Conservation (phyloP, 2,113 vertebrate species). For the Tachycineta bicolor region DNA sequence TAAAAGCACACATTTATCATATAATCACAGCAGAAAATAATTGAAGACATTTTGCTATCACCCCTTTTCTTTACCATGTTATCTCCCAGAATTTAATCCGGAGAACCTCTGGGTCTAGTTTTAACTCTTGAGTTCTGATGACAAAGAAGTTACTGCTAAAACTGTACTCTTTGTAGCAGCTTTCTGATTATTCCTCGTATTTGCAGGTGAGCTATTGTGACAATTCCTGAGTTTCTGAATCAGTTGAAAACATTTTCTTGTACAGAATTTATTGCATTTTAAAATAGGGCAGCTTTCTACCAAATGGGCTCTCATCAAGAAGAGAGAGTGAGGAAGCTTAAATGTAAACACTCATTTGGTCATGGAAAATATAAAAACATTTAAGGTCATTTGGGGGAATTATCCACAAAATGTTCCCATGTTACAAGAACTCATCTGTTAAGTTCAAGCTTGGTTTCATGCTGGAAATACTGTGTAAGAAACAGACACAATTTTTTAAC, state of each 20-base stretch:
- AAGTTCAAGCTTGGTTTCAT: background rate
- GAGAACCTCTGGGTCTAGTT: background rate
- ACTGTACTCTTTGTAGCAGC: background rate
- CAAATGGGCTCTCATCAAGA: background rate
- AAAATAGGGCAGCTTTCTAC: background rate
- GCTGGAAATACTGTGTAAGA: background rate
- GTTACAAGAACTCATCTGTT: background rate
- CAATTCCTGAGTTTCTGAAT: background rate
- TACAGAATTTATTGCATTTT: background rate
- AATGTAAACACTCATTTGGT: conserved; percentile 7
- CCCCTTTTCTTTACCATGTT: background rate
- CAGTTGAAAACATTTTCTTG: background rate
- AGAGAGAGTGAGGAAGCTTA: background rate
- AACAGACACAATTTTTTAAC: background rate
- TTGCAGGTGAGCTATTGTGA: background rate
- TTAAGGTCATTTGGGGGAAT: background rate
- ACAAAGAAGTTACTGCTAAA: background rate
- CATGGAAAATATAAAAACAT: background rate
- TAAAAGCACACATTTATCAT: background rate
- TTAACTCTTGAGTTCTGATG: background rate
- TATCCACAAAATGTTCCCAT: background rate
- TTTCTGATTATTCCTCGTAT: background rate
- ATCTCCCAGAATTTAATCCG: background rate
- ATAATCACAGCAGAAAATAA: background rate
- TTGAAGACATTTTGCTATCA: background rate